These are phyloP conservation scores for Chaitophorus viminalis DNA, from an alignment of 2,888 invertebrate genomes.

Conservation along the genomic window DNA sequence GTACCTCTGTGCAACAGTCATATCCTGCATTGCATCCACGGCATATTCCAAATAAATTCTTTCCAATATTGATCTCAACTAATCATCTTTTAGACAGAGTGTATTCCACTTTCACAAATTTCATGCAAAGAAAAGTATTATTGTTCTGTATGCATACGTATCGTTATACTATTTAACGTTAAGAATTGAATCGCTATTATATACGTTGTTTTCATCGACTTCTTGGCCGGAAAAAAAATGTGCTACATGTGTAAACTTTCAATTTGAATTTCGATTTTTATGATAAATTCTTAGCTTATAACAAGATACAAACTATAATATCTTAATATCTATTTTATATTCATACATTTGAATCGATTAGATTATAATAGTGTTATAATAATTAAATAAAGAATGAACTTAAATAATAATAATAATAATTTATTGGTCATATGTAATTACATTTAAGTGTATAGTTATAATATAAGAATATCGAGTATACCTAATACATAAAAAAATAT, in stretches of 20 bases:
- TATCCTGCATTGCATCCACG: conserved; percentile 7
- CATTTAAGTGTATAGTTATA: no score
- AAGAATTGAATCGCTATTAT: background rate
- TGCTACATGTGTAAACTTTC: no score
- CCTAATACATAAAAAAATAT: no score
- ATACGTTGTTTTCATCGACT: background rate
- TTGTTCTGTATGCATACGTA: background rate
- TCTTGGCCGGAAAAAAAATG: background rate
- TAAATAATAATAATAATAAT: no score
- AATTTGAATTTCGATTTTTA: no score
- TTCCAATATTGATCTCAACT: conserved; percentile 20
- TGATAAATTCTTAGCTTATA: no score
- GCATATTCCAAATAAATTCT: conserved; percentile 27
- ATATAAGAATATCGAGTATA: no score
- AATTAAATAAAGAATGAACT: background rate
- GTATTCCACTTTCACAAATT: conserved; percentile 42
- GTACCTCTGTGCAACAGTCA: background rate
- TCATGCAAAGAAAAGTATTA: background rate
- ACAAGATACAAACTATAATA: no score
- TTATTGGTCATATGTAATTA: no score
- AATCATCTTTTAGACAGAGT: background rate
- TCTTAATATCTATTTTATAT: no score
- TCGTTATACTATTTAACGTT: background rate
- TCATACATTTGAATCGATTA: background rate
- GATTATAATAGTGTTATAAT: background rate